phyloP scores from a whole-genome alignment of 1,140 invertebrate genomes.

The Diuraphis noxia region DNA sequence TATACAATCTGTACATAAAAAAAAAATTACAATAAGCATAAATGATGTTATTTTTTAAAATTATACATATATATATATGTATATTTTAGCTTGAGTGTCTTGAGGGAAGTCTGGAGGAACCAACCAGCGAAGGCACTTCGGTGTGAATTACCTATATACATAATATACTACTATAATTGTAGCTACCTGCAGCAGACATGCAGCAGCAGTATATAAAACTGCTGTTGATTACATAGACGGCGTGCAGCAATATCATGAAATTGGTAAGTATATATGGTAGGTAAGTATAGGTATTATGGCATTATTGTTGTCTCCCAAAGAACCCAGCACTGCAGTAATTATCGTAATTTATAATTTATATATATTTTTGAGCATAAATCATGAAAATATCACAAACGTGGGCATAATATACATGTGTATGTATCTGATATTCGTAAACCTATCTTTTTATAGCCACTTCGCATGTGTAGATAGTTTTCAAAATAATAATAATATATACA shows the following conservation, averaged over 20 bases:
- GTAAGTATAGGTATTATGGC: too few relatives aligned
- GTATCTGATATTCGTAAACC: neutral
- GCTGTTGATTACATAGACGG: neutral
- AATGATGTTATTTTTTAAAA: too few relatives aligned
- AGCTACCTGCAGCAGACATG: neutral
- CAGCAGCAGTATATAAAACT: neutral
- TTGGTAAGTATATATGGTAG: too few relatives aligned
- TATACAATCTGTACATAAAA: too few relatives aligned
- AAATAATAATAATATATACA: neutral
- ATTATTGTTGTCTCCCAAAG: neutral
- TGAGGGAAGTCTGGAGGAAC: too few relatives aligned
- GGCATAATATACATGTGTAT: neutral
- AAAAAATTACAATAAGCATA: too few relatives aligned
- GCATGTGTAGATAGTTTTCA: neutral
- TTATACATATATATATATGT: too few relatives aligned
- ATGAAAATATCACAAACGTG: slow-evolving; percentile 13
- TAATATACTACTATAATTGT: too few relatives aligned
- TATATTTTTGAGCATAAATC: neutral
- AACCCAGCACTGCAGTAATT: neutral
- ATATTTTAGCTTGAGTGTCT: too few relatives aligned
- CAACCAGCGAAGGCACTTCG: too few relatives aligned
- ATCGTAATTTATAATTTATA: neutral
- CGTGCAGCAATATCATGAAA: neutral
- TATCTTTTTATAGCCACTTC: neutral
- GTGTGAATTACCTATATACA: too few relatives aligned